phyloP scores from a whole-genome alignment of 2,113 vertebrate species.

The Carassius gibelio region DNA sequence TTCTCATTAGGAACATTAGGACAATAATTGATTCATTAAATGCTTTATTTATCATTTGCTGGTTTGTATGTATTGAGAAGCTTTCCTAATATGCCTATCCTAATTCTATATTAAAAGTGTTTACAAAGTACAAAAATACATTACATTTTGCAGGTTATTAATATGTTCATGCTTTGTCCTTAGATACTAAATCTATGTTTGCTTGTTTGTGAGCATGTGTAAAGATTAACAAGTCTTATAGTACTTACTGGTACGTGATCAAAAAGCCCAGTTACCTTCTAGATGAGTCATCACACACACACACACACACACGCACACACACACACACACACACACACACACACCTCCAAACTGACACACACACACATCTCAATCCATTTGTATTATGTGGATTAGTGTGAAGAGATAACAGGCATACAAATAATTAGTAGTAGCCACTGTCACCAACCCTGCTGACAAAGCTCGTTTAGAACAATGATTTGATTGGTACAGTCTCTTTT shows the following conservation, averaged over 20 bases:
- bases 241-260: conserved; percentile 53
- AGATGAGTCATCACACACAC: conserved; percentile 21
- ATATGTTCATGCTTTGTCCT: neutral
- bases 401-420: conserved; percentile 24
- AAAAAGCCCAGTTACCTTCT: conserved; percentile 38
- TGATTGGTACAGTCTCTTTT: neutral
- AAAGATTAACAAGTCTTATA: conserved; percentile 37
- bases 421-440: conserved; percentile 13
- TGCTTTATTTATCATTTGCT: neutral
- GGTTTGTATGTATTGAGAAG: neutral
- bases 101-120: neutral
- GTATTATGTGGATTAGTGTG: conserved; percentile 57
- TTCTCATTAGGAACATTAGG: neutral
- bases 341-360: neutral
- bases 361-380: conserved; percentile 44
- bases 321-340: conserved; percentile 12
- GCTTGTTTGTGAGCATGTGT: neutral
- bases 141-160: neutral
- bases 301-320: conserved; percentile 20
- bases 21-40: neutral
- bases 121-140: neutral
- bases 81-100: neutral
- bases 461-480: neutral
- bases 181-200: neutral
- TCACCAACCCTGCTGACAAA: conserved; percentile 7